A percentile compares a stretch with the other conserved stretches of the same genome.
Conservation (phyloP, 92 coral and sea anemone species). For the Palythoa grandiflora region DNA sequence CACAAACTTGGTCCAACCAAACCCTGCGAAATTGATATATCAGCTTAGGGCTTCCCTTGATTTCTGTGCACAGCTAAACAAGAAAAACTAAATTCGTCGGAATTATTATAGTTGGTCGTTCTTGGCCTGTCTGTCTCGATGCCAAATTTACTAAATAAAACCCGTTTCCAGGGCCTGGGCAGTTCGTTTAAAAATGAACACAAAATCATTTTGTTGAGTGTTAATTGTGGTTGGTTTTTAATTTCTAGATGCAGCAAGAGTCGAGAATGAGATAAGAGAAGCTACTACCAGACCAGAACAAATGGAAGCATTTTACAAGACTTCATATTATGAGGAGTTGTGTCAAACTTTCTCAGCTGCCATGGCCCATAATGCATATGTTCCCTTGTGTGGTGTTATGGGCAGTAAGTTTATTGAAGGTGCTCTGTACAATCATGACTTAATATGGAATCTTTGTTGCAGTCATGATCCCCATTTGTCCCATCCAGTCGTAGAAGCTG, state of each 20-base stretch:
- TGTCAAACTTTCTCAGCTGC: constrained; percentile 91
- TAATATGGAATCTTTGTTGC: constrained; percentile 98
- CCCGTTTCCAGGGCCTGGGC: too few species aligned
- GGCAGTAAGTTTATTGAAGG: constrained; percentile 95
- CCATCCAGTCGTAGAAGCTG: constrained; percentile 35
- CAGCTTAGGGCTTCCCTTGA: too few species aligned
- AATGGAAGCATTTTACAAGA: constrained; percentile 68
- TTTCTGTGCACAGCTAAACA: too few species aligned
- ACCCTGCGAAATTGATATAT: too few species aligned
- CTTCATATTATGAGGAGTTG: constrained; percentile 81
- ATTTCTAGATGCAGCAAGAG: not conserved
- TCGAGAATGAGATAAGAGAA: not conserved
- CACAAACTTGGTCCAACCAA: too few species aligned
- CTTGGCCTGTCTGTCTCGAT: too few species aligned
- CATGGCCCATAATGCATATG: constrained; percentile 93
- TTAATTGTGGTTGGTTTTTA: not conserved
- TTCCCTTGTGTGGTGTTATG: constrained; percentile 88
- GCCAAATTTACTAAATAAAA: too few species aligned
- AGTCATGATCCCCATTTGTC: constrained; percentile 73
- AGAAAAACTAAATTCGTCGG: too few species aligned
- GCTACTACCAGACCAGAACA: constrained; percentile 46
- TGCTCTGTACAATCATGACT: constrained; percentile 86
- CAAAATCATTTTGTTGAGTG: not conserved
- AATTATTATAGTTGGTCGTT: too few species aligned
- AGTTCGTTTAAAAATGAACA: not conserved